Evolutionary conservation across 2,888 invertebrate genomes (phyloP).

Genomic region (Iselma pallidipennis): DNA sequence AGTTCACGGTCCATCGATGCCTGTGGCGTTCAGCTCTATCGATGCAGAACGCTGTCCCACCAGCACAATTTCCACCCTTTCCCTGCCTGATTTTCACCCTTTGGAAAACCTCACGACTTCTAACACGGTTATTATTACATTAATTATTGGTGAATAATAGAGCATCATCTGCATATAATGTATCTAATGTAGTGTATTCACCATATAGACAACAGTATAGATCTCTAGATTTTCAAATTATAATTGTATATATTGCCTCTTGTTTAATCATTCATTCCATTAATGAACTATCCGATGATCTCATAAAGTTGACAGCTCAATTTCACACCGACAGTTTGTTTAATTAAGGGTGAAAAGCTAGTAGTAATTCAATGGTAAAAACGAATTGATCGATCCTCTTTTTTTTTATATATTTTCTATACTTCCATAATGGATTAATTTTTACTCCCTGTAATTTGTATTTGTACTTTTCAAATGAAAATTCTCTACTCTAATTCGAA

Average conservation of each 20-base stretch:
- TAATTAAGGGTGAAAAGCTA: constrained; percentile 31
- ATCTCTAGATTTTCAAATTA: background rate
- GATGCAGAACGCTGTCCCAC: constrained; percentile 24
- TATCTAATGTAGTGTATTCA: no score
- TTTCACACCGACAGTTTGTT: constrained; percentile 34
- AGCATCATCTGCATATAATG: background rate
- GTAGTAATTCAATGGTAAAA: constrained; percentile 6
- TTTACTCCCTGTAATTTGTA: constrained; percentile 10
- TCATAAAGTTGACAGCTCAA: constrained; percentile 33
- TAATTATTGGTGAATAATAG: no score
- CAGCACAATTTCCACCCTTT: constrained; percentile 3
- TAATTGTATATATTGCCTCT: background rate
- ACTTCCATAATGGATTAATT: constrained; percentile 16
- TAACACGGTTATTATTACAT: background rate
- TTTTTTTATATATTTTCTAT: background rate
- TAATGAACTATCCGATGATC: constrained; percentile 27
- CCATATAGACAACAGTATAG: background rate
- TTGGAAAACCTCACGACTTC: background rate
- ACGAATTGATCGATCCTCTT: background rate
- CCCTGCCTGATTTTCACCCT: background rate
- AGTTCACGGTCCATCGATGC: constrained; percentile 29
- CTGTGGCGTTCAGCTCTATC: constrained; percentile 27
- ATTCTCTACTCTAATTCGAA: background rate
- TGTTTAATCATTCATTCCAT: constrained; percentile 24
- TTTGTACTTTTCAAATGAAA: constrained; percentile 1